Base-by-base conservation (phyloP, 2,888 invertebrate genomes). In the Agrochola lota region DNA sequence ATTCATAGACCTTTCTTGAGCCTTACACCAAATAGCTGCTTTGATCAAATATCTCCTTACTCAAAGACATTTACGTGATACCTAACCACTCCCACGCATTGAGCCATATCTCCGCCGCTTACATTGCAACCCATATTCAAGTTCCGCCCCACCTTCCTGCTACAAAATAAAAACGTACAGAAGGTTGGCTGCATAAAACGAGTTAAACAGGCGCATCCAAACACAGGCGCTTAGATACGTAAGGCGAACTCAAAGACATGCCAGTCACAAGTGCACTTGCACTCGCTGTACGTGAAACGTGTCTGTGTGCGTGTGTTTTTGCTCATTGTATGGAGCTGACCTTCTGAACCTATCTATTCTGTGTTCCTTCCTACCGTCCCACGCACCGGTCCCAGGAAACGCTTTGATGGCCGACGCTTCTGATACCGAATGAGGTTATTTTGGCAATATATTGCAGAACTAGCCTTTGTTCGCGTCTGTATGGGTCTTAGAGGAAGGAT, bases 341-440 rank as follows among this genome's bases (percentile, higher is more conserved):
- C 55, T 82, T 55, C 82, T 75, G 9, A 11, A 15, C 1, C 1
- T 74, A n/a, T 35, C 12, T 62, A 62, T 43, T 49, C 5, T 6
- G n/a, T 52, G 59, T 35, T 20, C 43, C 52, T 77, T 83, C 78
- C 64, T 64, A 40, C 30, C 55, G 23, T 67, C 52, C 43, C 26
- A 59, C 69, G 70, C 84, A 64, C 63, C 71, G 78, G 66, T n/a
- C 55, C n/a, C 63, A 64, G 87, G 80, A 84, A 83, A 62, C 68
- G 73, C 71, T 84, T 74, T 74, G 84, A 73, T 68, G 30, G 67
- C 59, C 26, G 20, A 43, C 60, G 60, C 63, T 60, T 49, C 26
- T 57, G 79, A 84, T 78, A 64, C 26, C 40, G 0, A 43, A 62
- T 43, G 62, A 8, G 46, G 59, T 46, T 66, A 80, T 85, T 85